These are phyloP conservation scores for Alosa alosa DNA, from an alignment of 2,113 vertebrate genomes.

Conservation along the genomic window DNA sequence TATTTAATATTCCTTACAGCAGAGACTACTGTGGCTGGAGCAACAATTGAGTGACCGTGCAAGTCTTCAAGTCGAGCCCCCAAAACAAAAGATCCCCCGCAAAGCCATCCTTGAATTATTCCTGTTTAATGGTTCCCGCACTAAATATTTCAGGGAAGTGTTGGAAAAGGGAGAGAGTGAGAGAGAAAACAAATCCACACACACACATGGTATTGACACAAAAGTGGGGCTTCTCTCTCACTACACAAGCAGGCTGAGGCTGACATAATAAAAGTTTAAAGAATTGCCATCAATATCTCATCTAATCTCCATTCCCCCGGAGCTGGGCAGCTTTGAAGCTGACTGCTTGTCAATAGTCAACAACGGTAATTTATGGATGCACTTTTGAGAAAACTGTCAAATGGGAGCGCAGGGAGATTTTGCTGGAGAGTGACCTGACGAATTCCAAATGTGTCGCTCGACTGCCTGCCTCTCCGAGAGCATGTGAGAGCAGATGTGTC, in stretches of 20 bases:
- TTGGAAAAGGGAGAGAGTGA: neutral
- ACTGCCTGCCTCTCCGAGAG: too few relatives aligned
- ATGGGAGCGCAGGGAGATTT: conserved; percentile 29
- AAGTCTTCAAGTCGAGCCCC: neutral
- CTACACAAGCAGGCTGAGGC: conserved; percentile 30
- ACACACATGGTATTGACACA: conserved; percentile 40
- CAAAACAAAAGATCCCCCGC: conserved; percentile 31
- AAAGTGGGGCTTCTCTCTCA: conserved; percentile 39
- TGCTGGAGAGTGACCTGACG: conserved; percentile 29
- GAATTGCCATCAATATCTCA: conserved; percentile 50
- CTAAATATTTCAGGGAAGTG: neutral
- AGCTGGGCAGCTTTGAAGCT: conserved; percentile 51
- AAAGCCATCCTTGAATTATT: conserved; percentile 22
- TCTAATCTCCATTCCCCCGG: conserved; percentile 48
- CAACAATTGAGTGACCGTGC: conserved; percentile 1
- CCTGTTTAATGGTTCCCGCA: neutral
- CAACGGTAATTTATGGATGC: conserved; percentile 49
- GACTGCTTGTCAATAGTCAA: conserved; percentile 52
- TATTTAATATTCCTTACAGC: conserved; percentile 35
- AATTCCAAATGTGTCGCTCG: conserved; percentile 24
- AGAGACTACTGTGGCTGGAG: conserved; percentile 19
- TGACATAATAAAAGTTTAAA: conserved; percentile 52
- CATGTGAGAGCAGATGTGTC: neutral
- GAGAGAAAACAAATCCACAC: neutral
- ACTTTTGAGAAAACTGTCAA: conserved; percentile 32